Base-by-base conservation (phyloP, 2,888 invertebrate species). In the Lycaena phlaeas region DNA sequence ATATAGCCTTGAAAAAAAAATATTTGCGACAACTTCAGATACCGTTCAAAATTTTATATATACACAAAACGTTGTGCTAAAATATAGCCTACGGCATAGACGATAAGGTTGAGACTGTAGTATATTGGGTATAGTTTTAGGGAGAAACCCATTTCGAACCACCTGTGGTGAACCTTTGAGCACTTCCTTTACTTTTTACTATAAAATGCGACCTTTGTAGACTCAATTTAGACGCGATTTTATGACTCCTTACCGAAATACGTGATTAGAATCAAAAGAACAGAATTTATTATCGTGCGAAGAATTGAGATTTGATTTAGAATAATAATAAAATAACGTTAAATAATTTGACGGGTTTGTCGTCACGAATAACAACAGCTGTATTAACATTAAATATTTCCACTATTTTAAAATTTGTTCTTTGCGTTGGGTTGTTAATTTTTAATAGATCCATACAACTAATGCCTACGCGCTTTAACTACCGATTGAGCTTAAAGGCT, bases 201-300 rank as follows among this genome's bases (percentile, higher is more conserved):
- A 43, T 48, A 43, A 48, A 45, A 42, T 46, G 40, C 18, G 41
- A 43, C 48, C 41, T 44, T 31, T 37, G 38, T 31, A 17, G 34
- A 14, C 38, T 18, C 39, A 41, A 46, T 44, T 39, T 38, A 36
- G 39, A 29, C 34, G 42, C 44, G 42, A 42, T 44, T 43, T 46
- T 46, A 46, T 44, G 46, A 38, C 25, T 31, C 14, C 38, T 27
- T 17, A 29, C 29, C 31, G 15, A 39, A 30, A 29, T 15, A 39
- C 39, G 39, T 39, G 39, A 30, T 39, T 26, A 14, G 39, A 39
- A 39, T 39, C 30, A 30, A 25, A 25, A 39, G 25, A n/a, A 27
- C 10, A 15, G 6, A 27, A 40, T 27, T 31, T 25, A 25, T 34
- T 34, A 34, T 22, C 9, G n/a, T n/a, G n/a, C n/a, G n/a, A n/a